Evolutionary conservation across 2,797 vertebrate genomes (phyloP).

Genomic region (Setipinna tenuifilis): DNA sequence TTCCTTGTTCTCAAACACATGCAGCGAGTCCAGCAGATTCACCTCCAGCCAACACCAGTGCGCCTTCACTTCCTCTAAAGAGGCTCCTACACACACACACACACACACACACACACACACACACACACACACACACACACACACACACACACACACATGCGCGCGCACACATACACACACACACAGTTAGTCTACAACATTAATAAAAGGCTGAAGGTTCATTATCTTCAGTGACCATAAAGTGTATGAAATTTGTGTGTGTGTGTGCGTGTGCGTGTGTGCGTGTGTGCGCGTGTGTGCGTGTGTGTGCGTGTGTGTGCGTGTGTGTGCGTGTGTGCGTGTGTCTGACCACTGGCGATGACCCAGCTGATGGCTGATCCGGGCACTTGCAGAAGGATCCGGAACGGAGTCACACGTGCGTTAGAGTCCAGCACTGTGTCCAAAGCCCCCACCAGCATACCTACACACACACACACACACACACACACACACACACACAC

Average conservation of each 20-base stretch:
- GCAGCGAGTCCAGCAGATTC: constrained; percentile 91
- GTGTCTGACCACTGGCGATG: constrained; percentile 89
- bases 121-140: constrained; percentile 12
- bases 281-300: not conserved
- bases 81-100: constrained; percentile 78
- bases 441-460: constrained; percentile 92
- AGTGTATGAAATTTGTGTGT: not conserved
- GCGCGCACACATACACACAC: not conserved
- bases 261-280: not conserved
- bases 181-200: not conserved
- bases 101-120: not conserved
- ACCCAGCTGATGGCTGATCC: constrained; percentile 93
- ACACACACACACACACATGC: constrained; percentile 8
- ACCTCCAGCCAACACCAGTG: constrained; percentile 97
- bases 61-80: constrained; percentile 87
- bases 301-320: no score
- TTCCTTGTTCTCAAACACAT: constrained; percentile 96
- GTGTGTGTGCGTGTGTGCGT: not conserved
- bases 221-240: no score
- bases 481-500: constrained; percentile 21
- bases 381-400: constrained; percentile 92
- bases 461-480: constrained; percentile 64
- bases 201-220: no score
- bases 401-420: constrained; percentile 88
- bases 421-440: constrained; percentile 94